Base-by-base conservation (phyloP, 2,888 invertebrate species). In the Eupithecia subfuscata region DNA sequence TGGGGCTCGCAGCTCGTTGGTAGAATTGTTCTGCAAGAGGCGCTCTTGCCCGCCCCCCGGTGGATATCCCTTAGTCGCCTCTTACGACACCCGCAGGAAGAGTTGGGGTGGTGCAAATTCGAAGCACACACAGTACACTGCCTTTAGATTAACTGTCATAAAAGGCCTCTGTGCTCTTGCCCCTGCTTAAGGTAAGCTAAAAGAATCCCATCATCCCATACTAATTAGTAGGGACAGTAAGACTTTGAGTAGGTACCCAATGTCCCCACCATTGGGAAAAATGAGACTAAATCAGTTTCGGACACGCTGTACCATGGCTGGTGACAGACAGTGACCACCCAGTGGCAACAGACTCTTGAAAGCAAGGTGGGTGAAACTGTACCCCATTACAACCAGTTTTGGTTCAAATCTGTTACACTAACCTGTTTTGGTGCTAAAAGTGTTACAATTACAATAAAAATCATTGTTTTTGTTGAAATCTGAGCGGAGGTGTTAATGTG, bases 281-380 rank as follows among this genome's bases (percentile, higher is more conserved):
- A 60, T 60, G 22, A 14, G 22, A 11, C 56, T 56, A 56, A 56
- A 11, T 56, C 56, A 12, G 4, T 60, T 60, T 60, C 12, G 60
- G 6, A 60, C 60, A 60, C 25, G 0, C 60, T 60, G 60, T 64
- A 64, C 30, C 34, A 4, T 18, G 37, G n/a, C 40, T n/a, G 40
- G 65, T 40, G 40, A 67, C 65, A 67, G 1, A 0, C 11, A 67
- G 9, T 40, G 65, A 67, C 65, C 65, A 67, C 65, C 65, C 65
- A 37, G n/a, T n/a, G n/a, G 11, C 65, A n/a, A 18, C 34, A 2
- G 30, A 37, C n/a, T 37, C n/a, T 67, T 64, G 16, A 65, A 64
- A 64, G 11, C 18, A 34, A 67, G 14, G 40, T 67, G 37, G 65
- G 65, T 67, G 65, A 37, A 67, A 67, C 34, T 67, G 64, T 67